Conservation (phyloP, 2,113 vertebrate species). For the Lophura nycthemera region DNA sequence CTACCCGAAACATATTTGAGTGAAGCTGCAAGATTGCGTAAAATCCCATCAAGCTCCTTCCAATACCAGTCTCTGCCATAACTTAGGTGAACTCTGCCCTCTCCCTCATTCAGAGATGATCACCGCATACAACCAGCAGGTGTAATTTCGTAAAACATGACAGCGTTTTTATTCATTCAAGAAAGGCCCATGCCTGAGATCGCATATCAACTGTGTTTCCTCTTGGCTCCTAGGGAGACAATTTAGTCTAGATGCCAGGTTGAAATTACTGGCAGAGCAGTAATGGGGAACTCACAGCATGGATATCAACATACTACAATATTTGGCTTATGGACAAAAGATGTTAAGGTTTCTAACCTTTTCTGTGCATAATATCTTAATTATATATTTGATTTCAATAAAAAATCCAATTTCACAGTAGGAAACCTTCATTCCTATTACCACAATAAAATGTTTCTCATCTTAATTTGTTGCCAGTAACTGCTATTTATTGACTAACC, state of each 20-base stretch:
- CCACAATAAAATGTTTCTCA: neutral
- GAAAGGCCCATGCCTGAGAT: slow-evolving; percentile 15
- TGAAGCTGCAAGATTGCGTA: neutral
- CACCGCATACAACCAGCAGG: slow-evolving; percentile 15
- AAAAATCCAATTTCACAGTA: slow-evolving; percentile 47
- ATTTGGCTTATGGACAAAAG: slow-evolving; percentile 51
- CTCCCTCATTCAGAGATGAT: slow-evolving; percentile 21
- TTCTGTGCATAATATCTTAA: slow-evolving; percentile 53
- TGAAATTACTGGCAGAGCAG: slow-evolving; percentile 54
- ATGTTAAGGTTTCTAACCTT: slow-evolving; percentile 49
- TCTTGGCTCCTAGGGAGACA: slow-evolving; percentile 29
- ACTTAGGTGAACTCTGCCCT: slow-evolving; percentile 37
- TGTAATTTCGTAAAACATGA: slow-evolving; percentile 29
- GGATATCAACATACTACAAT: neutral
- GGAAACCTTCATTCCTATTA: slow-evolving; percentile 20
- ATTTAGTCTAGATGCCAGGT: slow-evolving; percentile 46
- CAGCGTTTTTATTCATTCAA: slow-evolving; percentile 50
- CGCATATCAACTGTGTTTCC: slow-evolving; percentile 32
- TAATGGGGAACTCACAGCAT: slow-evolving; percentile 41
- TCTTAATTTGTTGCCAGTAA: slow-evolving; percentile 40
- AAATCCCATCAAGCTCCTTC: slow-evolving; percentile 18
- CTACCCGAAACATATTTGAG: neutral
- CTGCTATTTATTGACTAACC: slow-evolving; percentile 24
- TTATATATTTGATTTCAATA: slow-evolving; percentile 46
- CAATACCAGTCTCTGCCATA: neutral